Evolutionary conservation across 1,140 invertebrate genomes (phyloP).

Genomic region (Drosophila melanogaster): DNA sequence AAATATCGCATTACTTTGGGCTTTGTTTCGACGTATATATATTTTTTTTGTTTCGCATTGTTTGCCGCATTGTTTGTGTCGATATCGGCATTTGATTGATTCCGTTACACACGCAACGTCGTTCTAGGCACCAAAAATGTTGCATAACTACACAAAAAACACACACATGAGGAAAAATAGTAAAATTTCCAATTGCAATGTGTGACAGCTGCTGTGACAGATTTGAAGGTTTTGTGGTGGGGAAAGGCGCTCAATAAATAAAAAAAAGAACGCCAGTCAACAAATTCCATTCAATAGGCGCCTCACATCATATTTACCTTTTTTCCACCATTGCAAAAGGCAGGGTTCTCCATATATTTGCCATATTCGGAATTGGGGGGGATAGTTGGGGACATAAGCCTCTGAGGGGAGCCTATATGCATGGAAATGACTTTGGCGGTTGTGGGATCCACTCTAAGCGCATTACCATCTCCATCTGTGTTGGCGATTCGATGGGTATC

Average conservation of each 20-base stretch:
- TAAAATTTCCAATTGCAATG: slow-evolving; percentile 57
- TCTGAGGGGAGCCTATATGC: slow-evolving; percentile 31
- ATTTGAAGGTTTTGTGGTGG: slow-evolving; percentile 27
- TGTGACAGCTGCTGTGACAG: slow-evolving; percentile 62
- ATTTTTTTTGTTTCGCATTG: slow-evolving; percentile 19
- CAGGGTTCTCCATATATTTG: slow-evolving; percentile 7
- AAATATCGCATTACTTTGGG: slow-evolving; percentile 74
- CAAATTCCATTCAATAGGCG: slow-evolving; percentile 77
- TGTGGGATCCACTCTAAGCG: slow-evolving; percentile 61
- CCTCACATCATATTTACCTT: slow-evolving; percentile 56
- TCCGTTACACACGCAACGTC: slow-evolving; percentile 52
- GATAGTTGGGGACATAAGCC: slow-evolving; percentile 3
- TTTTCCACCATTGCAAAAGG: slow-evolving; percentile 12
- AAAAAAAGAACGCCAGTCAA: slow-evolving; percentile 63
- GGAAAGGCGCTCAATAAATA: neutral
- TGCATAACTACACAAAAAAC: slow-evolving; percentile 64
- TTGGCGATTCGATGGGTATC: slow-evolving; percentile 5
- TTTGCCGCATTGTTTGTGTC: slow-evolving; percentile 49
- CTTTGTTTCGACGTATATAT: slow-evolving; percentile 61
- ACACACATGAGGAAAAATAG: neutral
- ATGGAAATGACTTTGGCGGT: slow-evolving; percentile 46
- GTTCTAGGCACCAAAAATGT: slow-evolving; percentile 57
- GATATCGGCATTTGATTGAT: slow-evolving; percentile 80
- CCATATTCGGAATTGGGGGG: neutral
- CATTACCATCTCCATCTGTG: slow-evolving; percentile 50